Evolutionary conservation across 2,888 invertebrate genomes (phyloP).

Genomic region (Phytoseiulus persimilis): DNA sequence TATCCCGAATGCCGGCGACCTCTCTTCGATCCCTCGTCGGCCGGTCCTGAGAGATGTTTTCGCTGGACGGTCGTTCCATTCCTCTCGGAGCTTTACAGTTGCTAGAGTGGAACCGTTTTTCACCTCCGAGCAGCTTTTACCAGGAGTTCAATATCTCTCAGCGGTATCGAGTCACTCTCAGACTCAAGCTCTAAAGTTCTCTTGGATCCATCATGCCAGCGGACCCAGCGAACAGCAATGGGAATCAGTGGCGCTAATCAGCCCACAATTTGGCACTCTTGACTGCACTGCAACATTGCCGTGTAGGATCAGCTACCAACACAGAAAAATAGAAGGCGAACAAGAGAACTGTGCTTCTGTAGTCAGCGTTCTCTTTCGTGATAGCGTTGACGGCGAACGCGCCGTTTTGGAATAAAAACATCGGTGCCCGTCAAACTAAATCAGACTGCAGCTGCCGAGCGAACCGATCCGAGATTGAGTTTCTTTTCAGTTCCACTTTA

Average conservation of each 20-base stretch:
- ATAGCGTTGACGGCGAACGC: not conserved
- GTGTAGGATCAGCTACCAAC: not conserved
- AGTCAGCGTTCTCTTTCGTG: not conserved
- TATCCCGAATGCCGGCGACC: not conserved
- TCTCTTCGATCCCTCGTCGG: not conserved
- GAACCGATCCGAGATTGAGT: no score
- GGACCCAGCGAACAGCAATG: not conserved
- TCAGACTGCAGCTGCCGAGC: no score
- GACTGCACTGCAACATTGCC: not conserved
- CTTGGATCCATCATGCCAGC: no score
- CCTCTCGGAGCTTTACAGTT: no score
- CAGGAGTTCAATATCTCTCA: no score
- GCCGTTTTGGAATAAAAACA: not conserved
- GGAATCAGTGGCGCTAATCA: not conserved
- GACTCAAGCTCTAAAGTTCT: no score
- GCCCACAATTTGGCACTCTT: not conserved
- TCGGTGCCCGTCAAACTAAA: no score
- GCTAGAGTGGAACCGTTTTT: no score
- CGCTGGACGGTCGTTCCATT: not conserved
- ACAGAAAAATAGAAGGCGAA: not conserved
- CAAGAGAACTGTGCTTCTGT: not conserved
- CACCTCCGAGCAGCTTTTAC: not conserved
- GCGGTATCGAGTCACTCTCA: no score
- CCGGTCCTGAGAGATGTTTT: not conserved
- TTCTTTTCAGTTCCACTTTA: no score